Percentiles rank a stretch among this genome's conserved stretches.
Conservation (phyloP, 2,888 invertebrate genomes). For the Andrena minutula region DNA sequence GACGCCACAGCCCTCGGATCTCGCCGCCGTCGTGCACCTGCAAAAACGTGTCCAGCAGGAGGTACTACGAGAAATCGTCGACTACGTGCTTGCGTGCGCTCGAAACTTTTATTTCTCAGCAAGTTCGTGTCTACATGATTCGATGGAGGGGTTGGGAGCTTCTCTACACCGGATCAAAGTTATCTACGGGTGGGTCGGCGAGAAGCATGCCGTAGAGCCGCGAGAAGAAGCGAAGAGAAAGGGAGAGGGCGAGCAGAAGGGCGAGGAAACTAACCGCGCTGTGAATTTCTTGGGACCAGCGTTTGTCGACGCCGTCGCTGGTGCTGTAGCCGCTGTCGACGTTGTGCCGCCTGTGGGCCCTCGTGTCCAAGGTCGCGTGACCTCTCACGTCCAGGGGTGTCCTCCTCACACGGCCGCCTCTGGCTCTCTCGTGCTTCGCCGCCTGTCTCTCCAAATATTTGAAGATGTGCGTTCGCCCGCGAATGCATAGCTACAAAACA, state of each 20-base stretch:
- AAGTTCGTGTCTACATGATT: constrained; percentile 26
- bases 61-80: constrained; percentile 54
- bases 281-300: constrained; percentile 92
- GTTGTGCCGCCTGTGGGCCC: constrained; percentile 89
- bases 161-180: background rate
- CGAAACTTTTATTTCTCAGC: constrained; percentile 1
- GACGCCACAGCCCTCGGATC: constrained; percentile 78
- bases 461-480: constrained; percentile 97
- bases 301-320: constrained; percentile 92
- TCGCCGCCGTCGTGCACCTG: constrained; percentile 79
- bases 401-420: constrained; percentile 85
- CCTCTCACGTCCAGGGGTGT: constrained; percentile 86
- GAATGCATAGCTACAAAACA: constrained; percentile 91
- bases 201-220: constrained; percentile 33
- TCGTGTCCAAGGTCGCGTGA: constrained; percentile 85
- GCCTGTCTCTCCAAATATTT: constrained; percentile 97
- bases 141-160: background rate
- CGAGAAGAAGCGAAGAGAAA: constrained; percentile 51
- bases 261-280: constrained; percentile 81
- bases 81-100: constrained; percentile 4
- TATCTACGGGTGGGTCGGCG: constrained; percentile 9
- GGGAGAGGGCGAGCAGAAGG: constrained; percentile 55
- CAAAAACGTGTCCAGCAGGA: constrained; percentile 64
- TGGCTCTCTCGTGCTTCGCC: constrained; percentile 88
- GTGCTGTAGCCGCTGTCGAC: constrained; percentile 96